These are phyloP conservation scores for Triops longicaudatus DNA, from an alignment of 1,140 invertebrate genomes.

Conservation along the genomic window DNA sequence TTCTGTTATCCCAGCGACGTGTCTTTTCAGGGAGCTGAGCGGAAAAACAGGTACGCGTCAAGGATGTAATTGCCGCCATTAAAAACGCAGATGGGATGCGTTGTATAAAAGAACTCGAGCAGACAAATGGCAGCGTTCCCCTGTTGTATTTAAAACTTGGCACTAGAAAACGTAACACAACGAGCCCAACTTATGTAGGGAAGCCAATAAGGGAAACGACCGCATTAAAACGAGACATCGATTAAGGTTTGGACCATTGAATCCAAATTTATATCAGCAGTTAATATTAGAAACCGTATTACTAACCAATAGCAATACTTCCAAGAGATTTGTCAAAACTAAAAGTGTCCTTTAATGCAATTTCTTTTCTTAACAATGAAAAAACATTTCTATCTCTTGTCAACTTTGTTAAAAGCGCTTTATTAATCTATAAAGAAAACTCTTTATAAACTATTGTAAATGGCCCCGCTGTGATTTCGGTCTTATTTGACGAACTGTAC, in stretches of 20 bases:
- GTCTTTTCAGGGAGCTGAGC: neutral
- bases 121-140: neutral
- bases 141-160: neutral
- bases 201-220: neutral
- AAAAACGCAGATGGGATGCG: conserved; percentile 14
- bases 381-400: too few species aligned
- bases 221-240: neutral
- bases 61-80: neutral
- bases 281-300: too few species aligned
- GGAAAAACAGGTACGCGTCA: conserved; percentile 7
- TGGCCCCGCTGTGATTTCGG: too few species aligned
- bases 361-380: too few species aligned
- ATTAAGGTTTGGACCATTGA: neutral
- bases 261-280: neutral
- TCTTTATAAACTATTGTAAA: too few species aligned
- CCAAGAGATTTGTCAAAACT: too few species aligned
- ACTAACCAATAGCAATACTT: too few species aligned
- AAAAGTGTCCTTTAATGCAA: too few species aligned
- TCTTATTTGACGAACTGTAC: too few species aligned
- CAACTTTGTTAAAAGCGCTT: too few species aligned
- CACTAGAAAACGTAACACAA: neutral
- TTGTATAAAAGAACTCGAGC: neutral
- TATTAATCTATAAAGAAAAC: too few species aligned
- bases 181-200: neutral
- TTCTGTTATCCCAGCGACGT: neutral